These are phyloP conservation scores for Cacatua alba DNA, from an alignment of 2,113 vertebrate species.

Conservation along the genomic window DNA sequence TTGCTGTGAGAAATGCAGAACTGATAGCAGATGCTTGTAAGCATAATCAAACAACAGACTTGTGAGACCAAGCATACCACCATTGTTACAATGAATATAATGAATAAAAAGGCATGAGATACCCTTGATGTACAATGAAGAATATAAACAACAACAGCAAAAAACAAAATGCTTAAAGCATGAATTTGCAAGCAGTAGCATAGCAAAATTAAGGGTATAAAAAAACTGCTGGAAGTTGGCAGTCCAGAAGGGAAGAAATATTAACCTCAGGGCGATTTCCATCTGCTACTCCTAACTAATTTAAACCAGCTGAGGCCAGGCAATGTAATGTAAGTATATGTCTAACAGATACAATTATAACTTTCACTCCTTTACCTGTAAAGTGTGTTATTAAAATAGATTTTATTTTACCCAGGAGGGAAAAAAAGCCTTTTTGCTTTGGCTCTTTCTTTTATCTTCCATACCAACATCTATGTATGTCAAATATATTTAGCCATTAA, in stretches of 20 bases:
- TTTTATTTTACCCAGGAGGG: background rate
- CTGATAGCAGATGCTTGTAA: background rate
- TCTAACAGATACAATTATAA: background rate
- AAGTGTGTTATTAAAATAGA: background rate
- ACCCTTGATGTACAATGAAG: background rate
- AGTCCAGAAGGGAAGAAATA: slow-evolving; percentile 12
- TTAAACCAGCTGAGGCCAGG: background rate
- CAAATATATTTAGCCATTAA: background rate
- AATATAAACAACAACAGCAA: background rate
- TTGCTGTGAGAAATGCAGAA: background rate
- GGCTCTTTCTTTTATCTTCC: background rate
- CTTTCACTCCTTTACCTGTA: background rate
- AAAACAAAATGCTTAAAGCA: background rate
- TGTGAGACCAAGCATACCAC: background rate
- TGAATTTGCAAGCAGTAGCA: background rate
- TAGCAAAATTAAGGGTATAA: slow-evolving; percentile 17
- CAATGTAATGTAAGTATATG: background rate
- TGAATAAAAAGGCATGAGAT: background rate
- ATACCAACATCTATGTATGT: background rate
- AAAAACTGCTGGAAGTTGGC: slow-evolving; percentile 1
- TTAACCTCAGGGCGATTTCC: slow-evolving; percentile 46
- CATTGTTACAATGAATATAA: background rate
- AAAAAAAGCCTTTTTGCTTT: background rate
- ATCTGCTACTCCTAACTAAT: slow-evolving; percentile 27
- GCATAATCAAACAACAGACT: background rate